Conservation (phyloP, 2,113 vertebrate genomes). For the Tachycineta bicolor region DNA sequence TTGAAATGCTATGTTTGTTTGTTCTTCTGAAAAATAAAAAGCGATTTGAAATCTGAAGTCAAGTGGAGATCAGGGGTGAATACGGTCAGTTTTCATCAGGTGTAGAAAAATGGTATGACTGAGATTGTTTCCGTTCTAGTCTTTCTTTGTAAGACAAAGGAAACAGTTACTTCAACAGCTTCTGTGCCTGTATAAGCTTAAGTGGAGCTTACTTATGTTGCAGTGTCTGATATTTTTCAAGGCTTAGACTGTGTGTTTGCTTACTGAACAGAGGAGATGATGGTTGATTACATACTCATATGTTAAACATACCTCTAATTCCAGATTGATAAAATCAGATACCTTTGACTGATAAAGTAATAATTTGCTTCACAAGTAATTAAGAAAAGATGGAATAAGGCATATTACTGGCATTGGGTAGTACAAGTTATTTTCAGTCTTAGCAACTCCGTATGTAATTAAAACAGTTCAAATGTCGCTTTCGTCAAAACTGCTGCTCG, state of each 20-base stretch:
- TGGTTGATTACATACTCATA: not conserved
- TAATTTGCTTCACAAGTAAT: slow-evolving; percentile 19
- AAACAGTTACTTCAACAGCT: not conserved
- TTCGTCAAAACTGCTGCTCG: slow-evolving; percentile 56
- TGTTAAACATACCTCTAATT: slow-evolving; percentile 26
- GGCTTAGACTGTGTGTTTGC: not conserved
- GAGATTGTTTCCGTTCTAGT: not conserved
- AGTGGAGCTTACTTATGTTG: not conserved
- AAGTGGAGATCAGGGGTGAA: not conserved
- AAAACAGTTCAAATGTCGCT: slow-evolving; percentile 66
- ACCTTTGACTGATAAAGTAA: slow-evolving; percentile 20
- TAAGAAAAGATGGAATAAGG: slow-evolving; percentile 18
- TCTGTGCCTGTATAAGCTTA: not conserved
- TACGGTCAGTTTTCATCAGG: not conserved
- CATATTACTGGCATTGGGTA: not conserved
- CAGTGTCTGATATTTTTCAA: not conserved
- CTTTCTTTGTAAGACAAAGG: not conserved
- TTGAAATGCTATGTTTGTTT: not conserved
- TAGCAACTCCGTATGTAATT: slow-evolving; percentile 62
- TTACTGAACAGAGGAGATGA: not conserved
- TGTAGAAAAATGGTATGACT: not conserved
- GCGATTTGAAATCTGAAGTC: not conserved
- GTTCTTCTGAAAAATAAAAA: not conserved
- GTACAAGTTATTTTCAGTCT: slow-evolving; percentile 51
- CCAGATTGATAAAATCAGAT: not conserved